Evolutionary conservation across 1,140 invertebrate species (phyloP).

Genomic region (Apis florea): DNA sequence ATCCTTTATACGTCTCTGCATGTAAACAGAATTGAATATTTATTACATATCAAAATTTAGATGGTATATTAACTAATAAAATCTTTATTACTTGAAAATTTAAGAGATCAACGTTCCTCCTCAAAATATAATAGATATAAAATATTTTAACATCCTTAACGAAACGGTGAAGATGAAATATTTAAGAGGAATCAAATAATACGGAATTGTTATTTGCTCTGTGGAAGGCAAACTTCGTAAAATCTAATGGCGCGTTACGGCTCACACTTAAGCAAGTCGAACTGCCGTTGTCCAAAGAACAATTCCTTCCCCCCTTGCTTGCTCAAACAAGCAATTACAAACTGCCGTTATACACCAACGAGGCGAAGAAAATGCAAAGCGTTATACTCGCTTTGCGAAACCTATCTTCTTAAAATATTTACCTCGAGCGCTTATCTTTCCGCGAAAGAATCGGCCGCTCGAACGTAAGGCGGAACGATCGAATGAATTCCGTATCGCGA

Average conservation of each 20-base stretch:
- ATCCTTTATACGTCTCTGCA: too few relatives aligned
- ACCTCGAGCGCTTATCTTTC: neutral
- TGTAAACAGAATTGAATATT: too few relatives aligned
- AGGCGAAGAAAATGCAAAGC: neutral
- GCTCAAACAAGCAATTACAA: constrained; percentile 17
- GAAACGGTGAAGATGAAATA: too few relatives aligned
- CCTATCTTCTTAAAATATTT: constrained; percentile 8
- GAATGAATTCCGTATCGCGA: neutral
- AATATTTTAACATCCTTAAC: too few relatives aligned
- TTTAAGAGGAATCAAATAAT: neutral
- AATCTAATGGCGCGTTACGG: neutral
- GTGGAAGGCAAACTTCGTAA: neutral
- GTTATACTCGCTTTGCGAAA: neutral
- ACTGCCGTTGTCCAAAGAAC: neutral
- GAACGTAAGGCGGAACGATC: neutral
- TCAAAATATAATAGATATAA: too few relatives aligned
- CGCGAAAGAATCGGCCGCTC: neutral
- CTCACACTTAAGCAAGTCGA: neutral
- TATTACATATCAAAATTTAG: too few relatives aligned
- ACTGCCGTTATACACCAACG: neutral
- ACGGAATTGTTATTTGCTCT: neutral
- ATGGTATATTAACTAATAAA: too few relatives aligned
- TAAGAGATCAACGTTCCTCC: too few relatives aligned
- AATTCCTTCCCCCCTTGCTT: neutral
- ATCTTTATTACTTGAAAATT: too few relatives aligned